Conservation (phyloP, 2,113 vertebrate species). For the Drymodes brunneopygia region DNA sequence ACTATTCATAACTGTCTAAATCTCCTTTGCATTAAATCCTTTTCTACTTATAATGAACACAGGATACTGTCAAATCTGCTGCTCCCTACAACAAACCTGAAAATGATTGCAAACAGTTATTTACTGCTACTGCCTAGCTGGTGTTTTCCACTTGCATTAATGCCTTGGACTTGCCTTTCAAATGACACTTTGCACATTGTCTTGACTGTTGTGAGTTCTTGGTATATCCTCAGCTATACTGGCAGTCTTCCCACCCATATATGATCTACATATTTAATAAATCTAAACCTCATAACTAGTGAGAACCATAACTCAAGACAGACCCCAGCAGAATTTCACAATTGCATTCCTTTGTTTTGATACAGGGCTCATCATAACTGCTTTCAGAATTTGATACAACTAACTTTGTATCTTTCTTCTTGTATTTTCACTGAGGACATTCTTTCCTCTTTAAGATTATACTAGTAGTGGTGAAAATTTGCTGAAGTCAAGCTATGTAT, state of each 20-base stretch:
- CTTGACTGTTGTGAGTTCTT: not conserved
- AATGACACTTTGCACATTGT: not conserved
- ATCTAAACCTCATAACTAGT: not conserved
- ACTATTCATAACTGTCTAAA: not conserved
- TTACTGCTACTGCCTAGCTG: not conserved
- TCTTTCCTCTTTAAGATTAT: not conserved
- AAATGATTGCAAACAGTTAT: not conserved
- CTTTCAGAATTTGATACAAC: not conserved
- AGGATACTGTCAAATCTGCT: not conserved
- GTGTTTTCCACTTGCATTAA: not conserved
- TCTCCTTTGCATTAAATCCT: not conserved
- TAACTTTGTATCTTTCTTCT: not conserved
- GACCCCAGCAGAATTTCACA: not conserved
- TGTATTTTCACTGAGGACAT: not conserved
- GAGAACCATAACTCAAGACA: not conserved
- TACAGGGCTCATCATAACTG: not conserved
- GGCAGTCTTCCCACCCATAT: not conserved
- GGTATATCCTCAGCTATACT: not conserved
- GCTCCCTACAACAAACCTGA: not conserved
- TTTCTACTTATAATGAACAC: not conserved
- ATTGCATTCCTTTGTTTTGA: not conserved
- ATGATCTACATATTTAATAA: not conserved
- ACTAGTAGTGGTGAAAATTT: not conserved
- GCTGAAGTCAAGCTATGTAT: not conserved
- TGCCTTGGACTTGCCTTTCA: not conserved